A percentile compares a stretch with the other conserved stretches of the same genome.
phyloP scores from a whole-genome alignment of 37 sponge, comb jelly and placozoan species.

The Geodia barretti region DNA sequence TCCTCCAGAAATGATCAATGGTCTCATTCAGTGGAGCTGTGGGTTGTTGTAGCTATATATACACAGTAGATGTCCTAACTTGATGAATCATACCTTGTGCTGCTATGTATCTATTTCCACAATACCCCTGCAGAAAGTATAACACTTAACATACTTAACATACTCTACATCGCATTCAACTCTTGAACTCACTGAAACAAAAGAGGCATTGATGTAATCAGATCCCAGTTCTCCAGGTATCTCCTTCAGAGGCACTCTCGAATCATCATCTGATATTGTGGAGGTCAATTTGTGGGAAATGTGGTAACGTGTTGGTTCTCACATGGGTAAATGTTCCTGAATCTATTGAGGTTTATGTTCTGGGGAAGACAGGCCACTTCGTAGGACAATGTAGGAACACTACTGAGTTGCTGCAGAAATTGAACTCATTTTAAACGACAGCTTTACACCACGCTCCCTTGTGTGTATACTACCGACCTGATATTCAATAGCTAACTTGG shows the following conservation, averaged over 20 bases:
- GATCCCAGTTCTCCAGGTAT: neutral
- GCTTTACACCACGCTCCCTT: no score
- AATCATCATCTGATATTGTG: neutral
- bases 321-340: neutral
- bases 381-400: no score
- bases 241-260: neutral
- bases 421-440: no score
- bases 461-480: no score
- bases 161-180: no score
- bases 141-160: no score
- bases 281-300: no score
- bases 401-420: no score
- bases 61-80: neutral
- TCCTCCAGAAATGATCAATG: conserved; percentile 49
- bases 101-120: neutral
- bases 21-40: conserved; percentile 33
- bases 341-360: neutral
- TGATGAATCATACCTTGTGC: neutral
- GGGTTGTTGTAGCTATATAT: neutral
- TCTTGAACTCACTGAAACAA: neutral
- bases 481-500: neutral
- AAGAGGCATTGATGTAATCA: neutral
- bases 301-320: no score
- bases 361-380: neutral
- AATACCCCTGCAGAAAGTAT: neutral